A percentile compares a stretch with the other conserved stretches of the same genome.
These are phyloP conservation scores for Dolichopus griseipennis DNA, from an alignment of 2,888 invertebrate species.

Conservation along the genomic window DNA sequence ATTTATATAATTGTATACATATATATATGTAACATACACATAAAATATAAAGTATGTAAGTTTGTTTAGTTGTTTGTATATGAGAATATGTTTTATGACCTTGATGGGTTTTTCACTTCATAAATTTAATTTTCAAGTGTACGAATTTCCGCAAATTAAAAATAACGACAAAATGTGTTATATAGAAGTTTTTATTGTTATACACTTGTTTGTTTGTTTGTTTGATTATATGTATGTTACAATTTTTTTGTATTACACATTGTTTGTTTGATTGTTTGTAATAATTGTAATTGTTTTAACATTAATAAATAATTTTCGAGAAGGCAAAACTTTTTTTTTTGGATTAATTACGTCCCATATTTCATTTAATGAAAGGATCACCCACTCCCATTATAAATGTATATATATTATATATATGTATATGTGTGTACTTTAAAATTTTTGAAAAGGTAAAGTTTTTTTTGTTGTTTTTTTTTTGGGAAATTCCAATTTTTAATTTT, in stretches of 20 bases:
- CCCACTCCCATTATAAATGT: neutral
- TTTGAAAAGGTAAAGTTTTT: no score
- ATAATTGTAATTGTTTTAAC: neutral
- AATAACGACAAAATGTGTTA: neutral
- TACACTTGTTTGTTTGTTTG: neutral
- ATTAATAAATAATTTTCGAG: neutral
- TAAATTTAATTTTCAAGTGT: neutral
- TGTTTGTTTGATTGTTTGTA: no score
- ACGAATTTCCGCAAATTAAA: constrained; percentile 4
- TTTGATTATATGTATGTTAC: no score
- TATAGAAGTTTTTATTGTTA: neutral
- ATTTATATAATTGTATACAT: neutral
- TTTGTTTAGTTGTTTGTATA: neutral
- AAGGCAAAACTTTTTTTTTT: neutral
- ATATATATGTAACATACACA: no score
- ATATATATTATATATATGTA: no score
- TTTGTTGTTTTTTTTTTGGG: no score
- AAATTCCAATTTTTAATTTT: no score
- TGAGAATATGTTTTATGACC: neutral
- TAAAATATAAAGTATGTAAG: neutral
- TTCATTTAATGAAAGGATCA: neutral
- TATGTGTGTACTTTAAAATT: no score
- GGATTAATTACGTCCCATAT: neutral
- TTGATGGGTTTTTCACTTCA: constrained; percentile 5
- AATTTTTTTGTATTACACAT: no score